Base-by-base conservation (phyloP, 2,113 vertebrate genomes). In the Lota lota region DNA sequence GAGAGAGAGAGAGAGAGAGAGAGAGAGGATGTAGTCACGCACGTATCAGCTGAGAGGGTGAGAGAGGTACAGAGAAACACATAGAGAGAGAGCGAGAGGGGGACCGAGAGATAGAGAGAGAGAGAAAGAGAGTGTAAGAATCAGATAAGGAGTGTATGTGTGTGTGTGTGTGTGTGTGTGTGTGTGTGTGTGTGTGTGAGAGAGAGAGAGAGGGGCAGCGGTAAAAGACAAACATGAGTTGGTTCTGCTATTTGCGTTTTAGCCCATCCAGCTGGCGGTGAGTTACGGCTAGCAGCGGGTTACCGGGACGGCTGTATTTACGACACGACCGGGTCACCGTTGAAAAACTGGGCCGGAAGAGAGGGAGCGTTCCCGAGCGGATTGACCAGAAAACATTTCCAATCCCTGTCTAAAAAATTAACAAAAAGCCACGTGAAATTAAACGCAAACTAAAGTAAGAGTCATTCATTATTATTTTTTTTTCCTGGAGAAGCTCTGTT, bases 311-410 rank as follows among this genome's bases (percentile, higher is more conserved):
- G 28, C 92, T 96, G 95, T 97, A 95, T 96, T 98, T 99, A 98
- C 96, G 95, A 93, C 93, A 92, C 94, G 93, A 94, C 94, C 93
- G 93, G 96, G 94, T 94, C 93, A 94, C 94, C 95, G 93, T 94
- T 95, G 97, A 97, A 95, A 97, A 96, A 95, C 96, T 94, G 93
- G 94, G 96, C 96, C 96, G 96, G 97, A 97, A 98, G 98, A 99
- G 98, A 98, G 89, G 94, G n/a, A 93, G 28, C 28, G 94, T 98
- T 95, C 95, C 94, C 90, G 92, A 87, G 94, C 92, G 93, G 95
- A 94, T 92, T 89, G 92, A 33, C 28, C 28, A 94, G 94, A 94
- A 98, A 99, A 98, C 97, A 97, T 98, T 92, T 99, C 95, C 28
- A 96, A 95, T 98, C 94, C 28, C 3, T 95, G 94, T 95, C 94